Base-by-base conservation (phyloP, 2,113 vertebrate species). In the Andinoacara biseriatus region DNA sequence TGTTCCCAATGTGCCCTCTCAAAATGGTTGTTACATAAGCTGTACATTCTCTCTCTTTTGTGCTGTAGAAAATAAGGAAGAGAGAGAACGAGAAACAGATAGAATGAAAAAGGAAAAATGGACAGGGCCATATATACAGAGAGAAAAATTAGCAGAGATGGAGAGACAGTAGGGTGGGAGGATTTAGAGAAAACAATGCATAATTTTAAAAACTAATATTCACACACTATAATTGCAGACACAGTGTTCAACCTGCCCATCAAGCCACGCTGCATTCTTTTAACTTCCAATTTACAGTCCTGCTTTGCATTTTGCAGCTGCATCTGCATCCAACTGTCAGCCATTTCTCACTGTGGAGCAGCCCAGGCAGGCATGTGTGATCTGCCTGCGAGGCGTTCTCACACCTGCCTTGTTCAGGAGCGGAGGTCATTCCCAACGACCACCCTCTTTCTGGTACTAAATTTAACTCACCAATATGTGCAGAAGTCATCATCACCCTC, bases 311-410 rank as follows among this genome's bases (percentile, higher is more conserved):
- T 46, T 40, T 20, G 58, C 83, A 82, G 56, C 83, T 79, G 46
- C 78, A 74, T 79, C 59, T 74, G 57, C 74, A 29, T 84, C 78
- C n/a, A 4, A 18, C 76, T 87, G 83, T 91, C 87, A 89, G 74
- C 79, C 76, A 81, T 90, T 91, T 82, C 85, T 92, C 87, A 43
- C 88, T 8, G 43, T n/a, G 46, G 79, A 56, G 15, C 15, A n/a
- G 33, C 22, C 24, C 58, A 35, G 78, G 60, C 80, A 35, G 90
- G 86, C 82, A 87, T 78, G 84, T 86, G 89, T 63, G 83, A 90
- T 80, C 80, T 90, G 90, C 86, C 93, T 82, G 86, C 90, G 88
- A 93, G 87, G 85, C 81, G 82, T 93, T 90, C 90, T 94, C 86
- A 84, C 94, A 94, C 92, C 94, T 93, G 92, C 76, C 84, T 83